Evolutionary conservation across 2,888 invertebrate species (phyloP).

Genomic region (Melikaiella ostensackeni): DNA sequence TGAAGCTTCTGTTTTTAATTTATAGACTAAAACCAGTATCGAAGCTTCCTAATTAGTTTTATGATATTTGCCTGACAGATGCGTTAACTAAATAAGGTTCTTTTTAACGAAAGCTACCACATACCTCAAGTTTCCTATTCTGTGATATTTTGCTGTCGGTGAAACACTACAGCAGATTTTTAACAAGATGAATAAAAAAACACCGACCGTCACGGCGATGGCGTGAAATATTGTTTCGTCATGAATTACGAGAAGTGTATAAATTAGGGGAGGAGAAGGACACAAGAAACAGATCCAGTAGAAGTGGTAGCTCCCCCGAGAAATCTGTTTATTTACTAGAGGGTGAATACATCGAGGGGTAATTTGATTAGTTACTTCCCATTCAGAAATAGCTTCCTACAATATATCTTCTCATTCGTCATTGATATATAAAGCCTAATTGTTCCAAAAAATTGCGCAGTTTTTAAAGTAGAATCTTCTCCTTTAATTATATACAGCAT

Average conservation of each 20-base stretch:
- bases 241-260: not conserved
- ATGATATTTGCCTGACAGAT: not conserved
- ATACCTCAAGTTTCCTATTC: too few relatives aligned
- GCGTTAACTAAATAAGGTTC: not conserved
- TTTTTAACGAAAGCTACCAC: not conserved
- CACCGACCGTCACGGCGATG: not conserved
- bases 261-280: slow-evolving; percentile 28
- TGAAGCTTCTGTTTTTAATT: not conserved
- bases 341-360: slow-evolving; percentile 44
- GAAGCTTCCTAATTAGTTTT: not conserved
- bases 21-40: not conserved
- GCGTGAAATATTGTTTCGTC: not conserved
- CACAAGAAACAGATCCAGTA: not conserved
- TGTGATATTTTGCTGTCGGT: too few relatives aligned
- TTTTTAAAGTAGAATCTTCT: not conserved
- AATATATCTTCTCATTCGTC: not conserved
- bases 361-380: slow-evolving; percentile 44
- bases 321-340: slow-evolving; percentile 43
- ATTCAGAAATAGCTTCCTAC: slow-evolving; percentile 11
- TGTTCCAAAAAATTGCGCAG: not conserved
- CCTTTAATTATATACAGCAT: too few relatives aligned
- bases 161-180: not conserved
- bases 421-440: not conserved
- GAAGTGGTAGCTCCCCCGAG: slow-evolving; percentile 26
- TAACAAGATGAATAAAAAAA: not conserved